Conservation (phyloP, 2,797 vertebrate genomes). For the Eulemur mongoz region DNA sequence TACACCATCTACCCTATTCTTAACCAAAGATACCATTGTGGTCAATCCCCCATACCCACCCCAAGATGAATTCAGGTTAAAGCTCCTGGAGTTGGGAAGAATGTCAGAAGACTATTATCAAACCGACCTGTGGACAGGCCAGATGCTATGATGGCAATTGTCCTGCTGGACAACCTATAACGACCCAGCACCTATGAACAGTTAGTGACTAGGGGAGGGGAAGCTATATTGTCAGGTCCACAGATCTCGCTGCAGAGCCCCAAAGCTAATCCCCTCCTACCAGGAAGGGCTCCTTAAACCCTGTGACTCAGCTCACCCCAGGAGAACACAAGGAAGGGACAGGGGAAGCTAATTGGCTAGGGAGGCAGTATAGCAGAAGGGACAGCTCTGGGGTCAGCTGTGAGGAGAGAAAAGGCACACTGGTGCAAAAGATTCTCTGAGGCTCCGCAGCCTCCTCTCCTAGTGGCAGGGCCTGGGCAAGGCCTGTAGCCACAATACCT, state of each 20-base stretch:
- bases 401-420: not conserved
- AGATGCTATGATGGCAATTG: not conserved
- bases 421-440: not conserved
- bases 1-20: not conserved
- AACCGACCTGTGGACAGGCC: not conserved
- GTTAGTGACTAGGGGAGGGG: not conserved
- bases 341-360: not conserved
- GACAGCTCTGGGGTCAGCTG: not conserved
- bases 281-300: not conserved
- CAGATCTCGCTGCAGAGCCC: not conserved
- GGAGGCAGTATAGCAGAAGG: not conserved
- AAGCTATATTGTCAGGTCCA: not conserved
- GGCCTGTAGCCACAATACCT: not conserved
- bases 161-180: not conserved
- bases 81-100: not conserved
- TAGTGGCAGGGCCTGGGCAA: not conserved
- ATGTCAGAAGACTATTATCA: not conserved
- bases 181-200: not conserved
- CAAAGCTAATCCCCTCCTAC: not conserved
- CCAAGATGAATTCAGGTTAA: not conserved
- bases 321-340: not conserved
- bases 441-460: not conserved
- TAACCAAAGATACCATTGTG: not conserved
- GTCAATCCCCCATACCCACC: not conserved
- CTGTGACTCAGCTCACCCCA: not conserved